Percentiles rank a stretch among this genome's conserved stretches.
phyloP scores from a whole-genome alignment of 2,797 vertebrate species.

The Prunella strophiata region DNA sequence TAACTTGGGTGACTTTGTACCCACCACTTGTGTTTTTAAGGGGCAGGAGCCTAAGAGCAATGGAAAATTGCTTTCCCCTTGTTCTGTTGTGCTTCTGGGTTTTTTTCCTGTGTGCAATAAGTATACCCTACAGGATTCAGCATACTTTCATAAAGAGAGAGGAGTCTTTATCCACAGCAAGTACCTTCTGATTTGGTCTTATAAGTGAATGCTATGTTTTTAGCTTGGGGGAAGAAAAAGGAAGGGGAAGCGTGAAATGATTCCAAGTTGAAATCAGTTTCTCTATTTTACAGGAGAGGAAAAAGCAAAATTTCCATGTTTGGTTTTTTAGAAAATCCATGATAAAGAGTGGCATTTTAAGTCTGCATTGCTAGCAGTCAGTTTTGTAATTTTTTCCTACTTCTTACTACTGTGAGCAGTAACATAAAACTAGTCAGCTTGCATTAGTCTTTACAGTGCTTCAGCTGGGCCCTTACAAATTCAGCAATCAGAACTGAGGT shows the following conservation, averaged over 20 bases:
- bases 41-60: not conserved
- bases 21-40: not conserved
- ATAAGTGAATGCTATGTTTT: not conserved
- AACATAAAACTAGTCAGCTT: not conserved
- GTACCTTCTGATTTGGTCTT: not conserved
- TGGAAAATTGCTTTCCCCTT: not conserved
- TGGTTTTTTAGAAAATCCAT: not conserved
- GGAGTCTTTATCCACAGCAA: not conserved
- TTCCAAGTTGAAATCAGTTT: not conserved
- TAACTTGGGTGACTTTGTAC: constrained; percentile 9
- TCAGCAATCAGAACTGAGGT: not conserved
- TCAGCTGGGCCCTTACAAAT: not conserved
- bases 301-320: not conserved
- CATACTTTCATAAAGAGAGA: not conserved
- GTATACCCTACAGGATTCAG: not conserved
- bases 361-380: not conserved
- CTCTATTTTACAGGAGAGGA: not conserved
- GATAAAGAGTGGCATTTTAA: not conserved
- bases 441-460: not conserved
- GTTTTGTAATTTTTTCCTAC: not conserved
- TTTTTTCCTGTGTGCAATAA: not conserved
- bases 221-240: not conserved
- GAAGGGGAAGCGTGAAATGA: not conserved
- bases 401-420: not conserved
- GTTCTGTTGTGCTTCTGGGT: not conserved